Evolutionary conservation across 2,888 invertebrate genomes (phyloP).

Genomic region (Xestia sexstrigata): DNA sequence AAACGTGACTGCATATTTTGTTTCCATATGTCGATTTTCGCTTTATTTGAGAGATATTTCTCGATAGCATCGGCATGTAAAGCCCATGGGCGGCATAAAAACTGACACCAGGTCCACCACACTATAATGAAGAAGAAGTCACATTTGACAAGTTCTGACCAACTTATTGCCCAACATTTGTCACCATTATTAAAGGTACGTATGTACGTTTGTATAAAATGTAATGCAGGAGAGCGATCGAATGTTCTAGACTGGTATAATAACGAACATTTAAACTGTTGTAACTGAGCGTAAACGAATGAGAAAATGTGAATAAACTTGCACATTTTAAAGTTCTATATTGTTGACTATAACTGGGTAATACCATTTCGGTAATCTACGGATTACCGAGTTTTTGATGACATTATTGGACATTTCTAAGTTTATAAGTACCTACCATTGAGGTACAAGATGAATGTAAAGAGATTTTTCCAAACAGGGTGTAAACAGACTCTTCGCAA

Average conservation of each 20-base stretch:
- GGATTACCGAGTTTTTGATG: conserved; percentile 19
- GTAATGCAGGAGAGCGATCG: conserved; percentile 6
- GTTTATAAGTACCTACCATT: conserved; percentile 1
- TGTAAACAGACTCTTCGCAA: too few species aligned
- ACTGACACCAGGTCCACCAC: too few species aligned
- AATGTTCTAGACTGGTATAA: conserved; percentile 58
- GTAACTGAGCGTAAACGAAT: conserved; percentile 13
- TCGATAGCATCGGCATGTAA: too few species aligned
- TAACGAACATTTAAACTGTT: conserved; percentile 46
- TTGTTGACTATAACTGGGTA: conserved; percentile 10
- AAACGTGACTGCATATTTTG: neutral
- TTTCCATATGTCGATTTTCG: neutral
- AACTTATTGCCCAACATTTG: conserved; percentile 25
- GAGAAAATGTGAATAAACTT: neutral
- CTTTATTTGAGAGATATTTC: too few species aligned
- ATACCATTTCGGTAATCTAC: neutral
- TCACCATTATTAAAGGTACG: conserved; percentile 32
- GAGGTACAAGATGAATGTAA: conserved; percentile 4
- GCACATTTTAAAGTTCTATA: neutral
- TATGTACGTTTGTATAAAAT: conserved; percentile 25
- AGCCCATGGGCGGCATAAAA: too few species aligned
- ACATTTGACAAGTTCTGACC: neutral
- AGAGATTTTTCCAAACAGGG: conserved; percentile 9
- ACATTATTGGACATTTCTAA: neutral
- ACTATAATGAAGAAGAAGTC: neutral